Percentiles rank a stretch among this genome's conserved stretches.
Evolutionary conservation across 2,888 invertebrate species (phyloP).

Genomic region (Platycheirus rosarum): DNA sequence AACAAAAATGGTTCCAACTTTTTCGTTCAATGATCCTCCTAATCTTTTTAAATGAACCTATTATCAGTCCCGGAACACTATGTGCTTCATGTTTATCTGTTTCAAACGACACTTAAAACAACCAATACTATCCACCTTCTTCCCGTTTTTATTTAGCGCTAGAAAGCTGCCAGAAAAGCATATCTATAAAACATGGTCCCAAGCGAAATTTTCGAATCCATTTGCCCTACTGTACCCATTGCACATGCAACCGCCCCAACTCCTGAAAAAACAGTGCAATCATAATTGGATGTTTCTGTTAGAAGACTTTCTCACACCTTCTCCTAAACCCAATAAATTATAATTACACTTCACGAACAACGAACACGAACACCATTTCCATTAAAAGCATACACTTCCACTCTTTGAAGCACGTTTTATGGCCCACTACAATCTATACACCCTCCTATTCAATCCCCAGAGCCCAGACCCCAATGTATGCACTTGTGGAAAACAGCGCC

Average conservation of each 20-base stretch:
- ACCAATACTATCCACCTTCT: slow-evolving; percentile 1
- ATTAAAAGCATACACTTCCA: slow-evolving; percentile 52
- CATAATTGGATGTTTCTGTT: slow-evolving; percentile 57
- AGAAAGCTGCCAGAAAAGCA: slow-evolving; percentile 11
- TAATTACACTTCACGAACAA: slow-evolving; percentile 68
- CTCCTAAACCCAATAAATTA: slow-evolving; percentile 67
- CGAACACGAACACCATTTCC: slow-evolving; percentile 54
- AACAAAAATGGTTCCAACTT: too few relatives aligned
- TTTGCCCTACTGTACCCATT: not conserved
- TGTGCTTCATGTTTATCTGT: slow-evolving; percentile 36
- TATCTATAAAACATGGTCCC: slow-evolving; percentile 25
- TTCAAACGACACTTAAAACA: slow-evolving; percentile 44
- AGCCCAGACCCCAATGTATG: not conserved
- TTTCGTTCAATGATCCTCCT: not conserved
- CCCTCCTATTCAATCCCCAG: not conserved
- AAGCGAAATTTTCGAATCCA: slow-evolving; percentile 21
- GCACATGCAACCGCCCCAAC: not conserved
- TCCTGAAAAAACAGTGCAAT: not conserved
- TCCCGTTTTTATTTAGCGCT: not conserved
- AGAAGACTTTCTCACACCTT: slow-evolving; percentile 62
- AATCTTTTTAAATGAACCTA: not conserved
- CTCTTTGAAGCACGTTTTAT: slow-evolving; percentile 17
- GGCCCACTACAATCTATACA: not conserved
- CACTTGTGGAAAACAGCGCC: slow-evolving; percentile 57
- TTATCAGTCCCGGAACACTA: not conserved